phyloP scores from a whole-genome alignment of 2,888 invertebrate genomes.

The Catocala fraxini region DNA sequence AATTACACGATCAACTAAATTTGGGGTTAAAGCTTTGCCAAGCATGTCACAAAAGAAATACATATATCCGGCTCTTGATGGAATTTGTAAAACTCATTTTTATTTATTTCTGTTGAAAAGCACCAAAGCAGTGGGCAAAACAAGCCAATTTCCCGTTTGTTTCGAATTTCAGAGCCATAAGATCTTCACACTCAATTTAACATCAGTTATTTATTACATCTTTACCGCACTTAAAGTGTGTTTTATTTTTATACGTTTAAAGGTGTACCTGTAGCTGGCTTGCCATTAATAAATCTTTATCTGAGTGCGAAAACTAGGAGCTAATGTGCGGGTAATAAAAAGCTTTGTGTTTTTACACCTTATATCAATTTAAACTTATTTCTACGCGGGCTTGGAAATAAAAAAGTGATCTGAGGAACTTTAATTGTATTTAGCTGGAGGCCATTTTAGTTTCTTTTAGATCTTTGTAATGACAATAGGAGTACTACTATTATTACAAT shows the following conservation, averaged over 20 bases:
- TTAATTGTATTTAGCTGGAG: no score
- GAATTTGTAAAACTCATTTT: conserved; percentile 28
- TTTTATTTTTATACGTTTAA: conserved; percentile 71
- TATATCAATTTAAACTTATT: conserved; percentile 39
- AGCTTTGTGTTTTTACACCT: conserved; percentile 43
- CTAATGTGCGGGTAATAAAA: conserved; percentile 69
- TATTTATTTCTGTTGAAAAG: conserved; percentile 32
- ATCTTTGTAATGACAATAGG: no score
- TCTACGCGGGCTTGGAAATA: not conserved
- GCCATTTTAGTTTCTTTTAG: no score
- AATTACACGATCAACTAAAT: no score
- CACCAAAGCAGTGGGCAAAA: conserved; percentile 48
- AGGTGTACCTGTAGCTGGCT: conserved; percentile 64
- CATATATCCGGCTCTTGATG: conserved; percentile 5
- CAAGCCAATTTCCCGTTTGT: conserved; percentile 65
- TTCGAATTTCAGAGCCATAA: conserved; percentile 76
- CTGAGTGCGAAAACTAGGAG: conserved; percentile 71
- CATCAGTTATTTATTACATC: conserved; percentile 82
- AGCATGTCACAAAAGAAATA: not conserved
- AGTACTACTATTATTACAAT: no score
- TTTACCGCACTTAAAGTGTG: conserved; percentile 76
- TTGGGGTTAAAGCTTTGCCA: not conserved
- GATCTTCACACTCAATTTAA: conserved; percentile 84
- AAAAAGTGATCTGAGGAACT: not conserved
- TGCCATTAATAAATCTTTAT: conserved; percentile 69